phyloP scores from a whole-genome alignment of 2,113 vertebrate genomes.

The Cephalopterus ornatus region DNA sequence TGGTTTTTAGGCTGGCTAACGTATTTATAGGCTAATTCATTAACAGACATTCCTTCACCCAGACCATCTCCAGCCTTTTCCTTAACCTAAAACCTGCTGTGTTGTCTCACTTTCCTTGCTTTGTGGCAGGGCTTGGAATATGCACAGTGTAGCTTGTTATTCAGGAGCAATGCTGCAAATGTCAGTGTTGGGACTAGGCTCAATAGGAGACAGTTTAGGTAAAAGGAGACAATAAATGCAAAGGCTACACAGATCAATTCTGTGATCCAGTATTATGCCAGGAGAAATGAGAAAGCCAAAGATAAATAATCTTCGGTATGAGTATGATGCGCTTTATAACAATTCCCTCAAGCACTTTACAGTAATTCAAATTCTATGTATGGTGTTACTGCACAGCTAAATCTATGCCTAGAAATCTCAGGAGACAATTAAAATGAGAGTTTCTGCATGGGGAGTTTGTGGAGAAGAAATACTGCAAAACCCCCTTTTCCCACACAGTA shows the following conservation, averaged over 20 bases:
- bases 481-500: background rate
- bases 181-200: background rate
- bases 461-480: background rate
- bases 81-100: background rate
- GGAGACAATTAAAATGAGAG: background rate
- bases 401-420: slow-evolving; percentile 8
- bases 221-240: background rate
- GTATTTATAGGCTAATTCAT: background rate
- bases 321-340: background rate
- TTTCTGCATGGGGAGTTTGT: background rate
- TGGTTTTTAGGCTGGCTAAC: background rate
- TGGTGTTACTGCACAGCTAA: background rate
- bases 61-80: background rate
- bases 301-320: background rate
- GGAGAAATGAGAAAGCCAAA: background rate
- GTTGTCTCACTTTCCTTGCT: background rate
- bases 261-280: background rate
- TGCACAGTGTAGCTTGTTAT: background rate
- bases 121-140: background rate
- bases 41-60: background rate
- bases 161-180: background rate
- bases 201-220: background rate
- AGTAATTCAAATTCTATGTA: background rate
- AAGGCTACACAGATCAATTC: background rate
- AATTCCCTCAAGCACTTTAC: background rate